A percentile compares a stretch with the other conserved stretches of the same genome.
phyloP scores from a whole-genome alignment of 2,113 vertebrate species.

The Alethe diademata region DNA sequence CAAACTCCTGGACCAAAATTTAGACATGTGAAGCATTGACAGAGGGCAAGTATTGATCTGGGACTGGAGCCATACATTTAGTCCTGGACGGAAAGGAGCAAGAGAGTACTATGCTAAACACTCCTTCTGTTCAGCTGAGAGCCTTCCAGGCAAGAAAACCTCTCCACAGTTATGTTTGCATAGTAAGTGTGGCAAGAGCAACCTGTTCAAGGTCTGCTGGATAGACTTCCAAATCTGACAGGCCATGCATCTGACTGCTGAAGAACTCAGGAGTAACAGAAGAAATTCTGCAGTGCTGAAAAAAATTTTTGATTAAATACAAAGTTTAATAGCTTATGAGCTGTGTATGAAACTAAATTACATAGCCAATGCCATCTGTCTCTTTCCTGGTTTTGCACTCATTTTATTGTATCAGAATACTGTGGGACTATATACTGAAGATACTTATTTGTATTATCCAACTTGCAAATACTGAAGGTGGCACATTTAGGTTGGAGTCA shows the following conservation, averaged over 20 bases:
- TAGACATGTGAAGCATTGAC: background rate
- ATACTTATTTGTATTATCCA: background rate
- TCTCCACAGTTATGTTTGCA: background rate
- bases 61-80: background rate
- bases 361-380: background rate
- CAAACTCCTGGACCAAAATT: background rate
- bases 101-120: background rate
- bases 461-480: background rate
- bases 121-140: background rate
- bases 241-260: background rate
- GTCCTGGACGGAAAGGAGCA: background rate
- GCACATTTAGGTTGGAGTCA: background rate
- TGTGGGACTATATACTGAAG: background rate
- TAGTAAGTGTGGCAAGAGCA: background rate
- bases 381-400: background rate
- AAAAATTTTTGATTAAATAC: background rate
- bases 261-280: background rate
- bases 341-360: background rate
- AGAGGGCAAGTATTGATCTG: background rate
- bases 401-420: background rate
- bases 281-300: background rate
- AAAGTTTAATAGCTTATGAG: background rate
- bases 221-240: background rate
- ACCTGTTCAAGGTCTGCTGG: background rate
- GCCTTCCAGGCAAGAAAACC: background rate